Conservation (phyloP, 64 coral and sea anemone genomes). For the Pocillopora verrucosa region DNA sequence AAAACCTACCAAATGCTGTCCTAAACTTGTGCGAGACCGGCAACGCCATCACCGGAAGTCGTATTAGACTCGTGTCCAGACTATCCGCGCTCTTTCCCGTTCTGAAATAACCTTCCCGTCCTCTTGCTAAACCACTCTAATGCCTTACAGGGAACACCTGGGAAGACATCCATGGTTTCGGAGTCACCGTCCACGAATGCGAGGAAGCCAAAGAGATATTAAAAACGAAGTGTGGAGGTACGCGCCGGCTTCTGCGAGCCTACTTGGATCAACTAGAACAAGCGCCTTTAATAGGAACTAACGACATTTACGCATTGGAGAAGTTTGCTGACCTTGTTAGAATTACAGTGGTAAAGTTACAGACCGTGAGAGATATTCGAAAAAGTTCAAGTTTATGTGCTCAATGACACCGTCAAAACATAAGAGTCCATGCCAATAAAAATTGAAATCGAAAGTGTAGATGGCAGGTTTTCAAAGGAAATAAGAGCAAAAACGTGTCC, state of each 20-base stretch:
- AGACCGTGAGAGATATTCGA: slow-evolving; percentile 4
- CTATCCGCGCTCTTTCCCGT: no score
- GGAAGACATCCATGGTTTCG: slow-evolving; percentile 18
- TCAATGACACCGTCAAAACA: slow-evolving; percentile 51
- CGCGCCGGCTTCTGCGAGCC: slow-evolving; percentile 26
- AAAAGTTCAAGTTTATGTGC: slow-evolving; percentile 54
- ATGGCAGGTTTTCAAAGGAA: slow-evolving; percentile 36
- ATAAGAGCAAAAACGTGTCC: no score
- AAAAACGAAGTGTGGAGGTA: no score
- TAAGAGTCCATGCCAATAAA: slow-evolving; percentile 70
- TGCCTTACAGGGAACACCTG: no score
- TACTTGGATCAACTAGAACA: slow-evolving; percentile 56
- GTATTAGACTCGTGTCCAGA: no score
- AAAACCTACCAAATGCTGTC: no score
- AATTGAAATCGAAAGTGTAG: slow-evolving; percentile 66
- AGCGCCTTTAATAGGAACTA: slow-evolving; percentile 8
- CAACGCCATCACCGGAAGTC: no score
- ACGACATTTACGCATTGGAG: slow-evolving; percentile 38
- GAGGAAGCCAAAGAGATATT: slow-evolving; percentile 62
- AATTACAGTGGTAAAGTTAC: no score
- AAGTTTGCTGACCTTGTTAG: slow-evolving; percentile 61
- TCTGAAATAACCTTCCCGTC: no score
- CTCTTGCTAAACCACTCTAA: no score
- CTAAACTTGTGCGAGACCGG: no score
- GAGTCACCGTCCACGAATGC: slow-evolving; percentile 25